Conservation (phyloP, 1,140 invertebrate species). For the Nebria ingens region DNA sequence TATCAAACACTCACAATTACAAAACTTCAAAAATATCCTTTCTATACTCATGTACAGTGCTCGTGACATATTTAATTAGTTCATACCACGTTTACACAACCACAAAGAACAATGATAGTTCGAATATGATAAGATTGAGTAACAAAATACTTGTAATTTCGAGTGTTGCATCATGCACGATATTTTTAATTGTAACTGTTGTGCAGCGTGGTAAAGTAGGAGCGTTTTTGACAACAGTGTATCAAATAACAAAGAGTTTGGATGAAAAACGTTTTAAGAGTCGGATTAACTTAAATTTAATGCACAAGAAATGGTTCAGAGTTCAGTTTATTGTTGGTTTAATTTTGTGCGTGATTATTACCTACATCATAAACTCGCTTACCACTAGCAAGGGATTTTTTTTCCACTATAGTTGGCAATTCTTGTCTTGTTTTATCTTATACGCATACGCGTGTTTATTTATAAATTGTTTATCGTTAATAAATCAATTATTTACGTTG, state of each 20-base stretch:
- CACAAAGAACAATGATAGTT: not conserved
- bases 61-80: not conserved
- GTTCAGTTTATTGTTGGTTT: not conserved
- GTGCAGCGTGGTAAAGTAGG: not conserved
- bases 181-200: not conserved
- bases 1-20: not conserved
- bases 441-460: not conserved
- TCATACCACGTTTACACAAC: not conserved
- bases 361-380: not conserved
- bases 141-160: not conserved
- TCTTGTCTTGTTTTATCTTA: not conserved
- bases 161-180: not conserved
- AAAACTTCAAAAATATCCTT: not conserved
- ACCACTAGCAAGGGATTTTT: not conserved
- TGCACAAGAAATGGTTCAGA: no score
- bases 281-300: no score
- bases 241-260: not conserved
- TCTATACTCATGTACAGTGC: not conserved
- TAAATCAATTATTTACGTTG: not conserved
- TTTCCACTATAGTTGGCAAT: not conserved
- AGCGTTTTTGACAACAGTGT: not conserved
- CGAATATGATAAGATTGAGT: not conserved
- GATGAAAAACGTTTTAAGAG: not conserved
- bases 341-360: constrained; percentile 6
- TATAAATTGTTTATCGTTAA: not conserved